Percentiles rank a stretch among this genome's conserved stretches.
Conservation (phyloP, 2,888 invertebrate genomes). For the Uloborus plumipes region DNA sequence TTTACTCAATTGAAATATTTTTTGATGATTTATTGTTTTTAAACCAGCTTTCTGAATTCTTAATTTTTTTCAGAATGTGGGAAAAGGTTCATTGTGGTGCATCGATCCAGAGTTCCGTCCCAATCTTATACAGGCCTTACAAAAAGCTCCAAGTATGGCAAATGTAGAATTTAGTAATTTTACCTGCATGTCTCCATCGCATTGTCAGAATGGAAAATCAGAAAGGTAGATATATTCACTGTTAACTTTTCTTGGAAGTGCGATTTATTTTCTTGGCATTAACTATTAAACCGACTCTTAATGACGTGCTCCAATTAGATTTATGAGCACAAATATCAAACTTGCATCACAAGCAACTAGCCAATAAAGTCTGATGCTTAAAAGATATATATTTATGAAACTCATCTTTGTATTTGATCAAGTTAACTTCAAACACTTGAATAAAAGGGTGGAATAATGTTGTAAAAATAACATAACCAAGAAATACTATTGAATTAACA, state of each 20-base stretch:
- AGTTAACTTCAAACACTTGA: too few relatives aligned
- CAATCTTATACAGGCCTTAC: slow-evolving; percentile 88
- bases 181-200: slow-evolving; percentile 33
- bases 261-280: neutral
- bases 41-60: neutral
- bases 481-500: too few relatives aligned
- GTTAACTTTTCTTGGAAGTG: neutral
- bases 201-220: slow-evolving; percentile 42
- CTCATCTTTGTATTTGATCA: too few relatives aligned
- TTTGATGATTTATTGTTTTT: neutral
- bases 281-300: neutral
- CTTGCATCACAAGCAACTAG: too few relatives aligned
- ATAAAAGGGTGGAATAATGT: too few relatives aligned
- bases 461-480: too few relatives aligned
- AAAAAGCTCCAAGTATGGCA: slow-evolving; percentile 80
- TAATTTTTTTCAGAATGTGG: slow-evolving; percentile 79
- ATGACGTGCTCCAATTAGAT: too few relatives aligned
- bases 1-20: neutral
- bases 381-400: too few relatives aligned
- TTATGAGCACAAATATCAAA: too few relatives aligned
- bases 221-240: slow-evolving; percentile 22
- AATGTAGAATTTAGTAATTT: slow-evolving; percentile 58
- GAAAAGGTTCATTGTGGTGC: slow-evolving; percentile 96
- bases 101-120: slow-evolving; percentile 93
- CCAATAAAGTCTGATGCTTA: too few relatives aligned